Base-by-base conservation (phyloP, 2,888 invertebrate genomes). In the Dorcus parallelipipedus region DNA sequence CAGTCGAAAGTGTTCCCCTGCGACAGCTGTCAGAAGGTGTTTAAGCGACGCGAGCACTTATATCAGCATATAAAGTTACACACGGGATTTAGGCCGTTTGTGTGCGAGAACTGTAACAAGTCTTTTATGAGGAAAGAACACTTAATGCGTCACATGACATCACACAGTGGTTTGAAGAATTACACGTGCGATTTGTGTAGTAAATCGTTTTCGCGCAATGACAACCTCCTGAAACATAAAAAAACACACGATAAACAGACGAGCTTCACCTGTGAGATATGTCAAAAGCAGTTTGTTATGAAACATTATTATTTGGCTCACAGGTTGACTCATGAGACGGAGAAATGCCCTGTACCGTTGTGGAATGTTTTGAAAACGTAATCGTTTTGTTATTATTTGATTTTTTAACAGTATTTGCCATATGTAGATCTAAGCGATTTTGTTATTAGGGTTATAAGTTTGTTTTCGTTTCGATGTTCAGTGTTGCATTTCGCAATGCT, bases 51-150 rank as follows among this genome's bases (percentile, higher is more conserved):
- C 70, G 88, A 88, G 69, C 87, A 88, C 69, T 76, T 88, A 0
- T 85, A 85, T 58, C 88, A 88, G 64, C 88, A 88, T 67, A 78
- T 84, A 1, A 87, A 87, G 69, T 73, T 87, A 1, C 88, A 88
- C 67, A 84, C 85, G 0, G 87, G 87, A 5, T 81, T 86, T 61
- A 79, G 88, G 47, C 88, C 88, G 0, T 88, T 86, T 67, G 84
- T 83, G 20, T 88, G 88, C 64, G 80, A 81, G 0, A 82, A 84
- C 41, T 88, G 88, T 70, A 80, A 83, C 47, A 87, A 88, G 68
- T 82, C 86, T 0, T 88, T 88, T 69, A 86, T 86, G 69, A 81
- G 88, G 2, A 88, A 88, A 65, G 88, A 88, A 69, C 88, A 88
- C 72, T 72, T 88, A 51, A 79, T 87, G 55, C 79, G 88, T 3